Conservation (phyloP, 1,140 invertebrate genomes). For the Linepithema humile region DNA sequence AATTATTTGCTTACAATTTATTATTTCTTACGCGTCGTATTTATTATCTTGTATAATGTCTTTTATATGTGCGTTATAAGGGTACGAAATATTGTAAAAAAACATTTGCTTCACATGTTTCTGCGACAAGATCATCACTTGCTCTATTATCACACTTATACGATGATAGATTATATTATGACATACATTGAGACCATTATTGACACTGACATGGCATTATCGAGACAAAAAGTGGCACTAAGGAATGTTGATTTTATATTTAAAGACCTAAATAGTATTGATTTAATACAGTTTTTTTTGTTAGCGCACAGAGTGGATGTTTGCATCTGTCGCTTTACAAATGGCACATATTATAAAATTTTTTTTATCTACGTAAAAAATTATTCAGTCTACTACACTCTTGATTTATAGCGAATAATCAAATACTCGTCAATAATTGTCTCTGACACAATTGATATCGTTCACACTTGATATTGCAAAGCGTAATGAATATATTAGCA, state of each 20-base stretch:
- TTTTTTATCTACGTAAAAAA: slow-evolving; percentile 15
- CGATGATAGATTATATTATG: slow-evolving; percentile 60
- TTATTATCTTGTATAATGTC: slow-evolving; percentile 40
- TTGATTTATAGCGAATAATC: slow-evolving; percentile 23
- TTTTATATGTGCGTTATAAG: slow-evolving; percentile 58
- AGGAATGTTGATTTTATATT: slow-evolving; percentile 37
- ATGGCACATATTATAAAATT: slow-evolving; percentile 37
- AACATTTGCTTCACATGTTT: slow-evolving; percentile 46
- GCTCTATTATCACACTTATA: slow-evolving; percentile 64
- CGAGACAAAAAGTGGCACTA: slow-evolving; percentile 56
- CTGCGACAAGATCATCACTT: slow-evolving; percentile 48
- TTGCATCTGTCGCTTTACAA: slow-evolving; percentile 11
- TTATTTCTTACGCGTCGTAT: slow-evolving; percentile 30
- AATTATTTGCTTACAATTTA: slow-evolving; percentile 49
- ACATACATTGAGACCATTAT: slow-evolving; percentile 63
- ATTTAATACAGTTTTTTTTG: slow-evolving; percentile 18
- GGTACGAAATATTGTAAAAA: slow-evolving; percentile 59
- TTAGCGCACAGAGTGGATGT: slow-evolving; percentile 10
- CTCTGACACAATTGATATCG: slow-evolving; percentile 42
- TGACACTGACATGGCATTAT: slow-evolving; percentile 41
- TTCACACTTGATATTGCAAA: slow-evolving; percentile 32
- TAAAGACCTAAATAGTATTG: slow-evolving; percentile 20
- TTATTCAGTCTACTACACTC: slow-evolving; percentile 17
- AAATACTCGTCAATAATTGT: slow-evolving; percentile 55
- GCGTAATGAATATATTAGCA: slow-evolving; percentile 32